phyloP scores from a whole-genome alignment of 1,140 invertebrate genomes.

The Ceratoteleas bidentatus region DNA sequence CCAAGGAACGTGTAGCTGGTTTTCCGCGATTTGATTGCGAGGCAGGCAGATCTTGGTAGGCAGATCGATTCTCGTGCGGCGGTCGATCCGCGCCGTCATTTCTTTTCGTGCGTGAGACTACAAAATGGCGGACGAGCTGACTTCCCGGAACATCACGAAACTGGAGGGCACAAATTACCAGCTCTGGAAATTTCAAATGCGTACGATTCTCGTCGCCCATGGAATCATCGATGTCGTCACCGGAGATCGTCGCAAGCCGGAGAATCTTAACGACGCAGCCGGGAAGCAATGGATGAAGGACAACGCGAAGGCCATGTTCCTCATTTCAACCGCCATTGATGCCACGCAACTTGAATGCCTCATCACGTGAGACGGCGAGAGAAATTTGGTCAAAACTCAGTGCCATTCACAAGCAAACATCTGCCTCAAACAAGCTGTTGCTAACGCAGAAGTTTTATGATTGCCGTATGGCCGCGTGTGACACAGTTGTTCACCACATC shows the following conservation, averaged over 20 bases:
- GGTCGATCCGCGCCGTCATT: no score
- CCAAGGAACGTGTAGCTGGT: no score
- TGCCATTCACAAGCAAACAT: no score
- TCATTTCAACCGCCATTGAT: neutral
- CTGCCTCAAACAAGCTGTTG: no score
- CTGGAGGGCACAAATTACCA: slow-evolving; percentile 15
- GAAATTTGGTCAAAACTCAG: no score
- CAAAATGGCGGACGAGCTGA: neutral
- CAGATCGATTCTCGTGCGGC: no score
- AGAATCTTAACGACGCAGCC: neutral
- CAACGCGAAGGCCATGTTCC: neutral
- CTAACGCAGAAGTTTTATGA: no score
- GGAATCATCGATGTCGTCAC: neutral
- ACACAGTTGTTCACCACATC: no score
- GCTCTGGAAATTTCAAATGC: slow-evolving; percentile 15
- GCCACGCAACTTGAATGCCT: neutral
- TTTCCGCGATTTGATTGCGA: no score
- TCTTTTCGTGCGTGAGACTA: no score
- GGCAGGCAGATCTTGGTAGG: no score
- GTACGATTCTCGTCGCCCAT: neutral
- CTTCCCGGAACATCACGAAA: neutral
- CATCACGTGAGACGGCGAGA: neutral
- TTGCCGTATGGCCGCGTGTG: no score
- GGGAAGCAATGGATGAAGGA: neutral
- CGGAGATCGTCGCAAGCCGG: neutral